Conservation (phyloP, 2,113 vertebrate genomes). For the Festucalex cinctus region DNA sequence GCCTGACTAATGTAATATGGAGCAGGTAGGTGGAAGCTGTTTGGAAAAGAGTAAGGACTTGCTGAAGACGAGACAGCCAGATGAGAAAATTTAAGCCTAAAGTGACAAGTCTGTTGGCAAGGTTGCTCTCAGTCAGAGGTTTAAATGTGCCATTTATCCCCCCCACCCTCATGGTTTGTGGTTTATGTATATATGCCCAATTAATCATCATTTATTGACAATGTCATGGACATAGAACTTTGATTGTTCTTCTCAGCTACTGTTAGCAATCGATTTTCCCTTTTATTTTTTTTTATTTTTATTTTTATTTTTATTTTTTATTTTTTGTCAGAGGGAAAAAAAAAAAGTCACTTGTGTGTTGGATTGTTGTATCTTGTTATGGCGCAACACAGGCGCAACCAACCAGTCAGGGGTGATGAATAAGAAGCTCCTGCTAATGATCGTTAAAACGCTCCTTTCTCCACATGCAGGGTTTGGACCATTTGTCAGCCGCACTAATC, state of each 20-base stretch:
- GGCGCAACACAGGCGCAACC: slow-evolving; percentile 60
- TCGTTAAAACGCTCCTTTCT: slow-evolving; percentile 46
- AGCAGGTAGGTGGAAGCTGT: background rate
- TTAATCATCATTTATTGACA: slow-evolving; percentile 4
- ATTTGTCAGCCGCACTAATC: slow-evolving; percentile 57
- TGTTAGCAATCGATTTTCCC: background rate
- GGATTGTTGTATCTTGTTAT: slow-evolving; percentile 39
- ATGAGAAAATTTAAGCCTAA: background rate
- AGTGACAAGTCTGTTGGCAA: background rate
- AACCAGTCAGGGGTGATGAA: slow-evolving; percentile 48
- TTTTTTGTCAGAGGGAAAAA: background rate
- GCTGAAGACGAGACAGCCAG: background rate
- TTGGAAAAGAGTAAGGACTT: background rate
- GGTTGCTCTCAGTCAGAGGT: too few relatives aligned
- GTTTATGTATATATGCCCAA: background rate
- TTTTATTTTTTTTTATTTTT: background rate
- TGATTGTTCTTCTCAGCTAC: background rate
- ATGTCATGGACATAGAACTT: background rate
- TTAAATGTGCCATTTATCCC: background rate
- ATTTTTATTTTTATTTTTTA: background rate
- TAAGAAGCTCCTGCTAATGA: slow-evolving; percentile 53
- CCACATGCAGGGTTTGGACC: slow-evolving; percentile 31
- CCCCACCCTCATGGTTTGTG: too few relatives aligned
- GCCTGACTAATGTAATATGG: background rate
- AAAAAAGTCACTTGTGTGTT: background rate